A percentile compares a stretch with the other conserved stretches of the same genome.
These are phyloP conservation scores for Pelecanoides urinatrix DNA, from an alignment of 2,113 vertebrate species.

Conservation along the genomic window DNA sequence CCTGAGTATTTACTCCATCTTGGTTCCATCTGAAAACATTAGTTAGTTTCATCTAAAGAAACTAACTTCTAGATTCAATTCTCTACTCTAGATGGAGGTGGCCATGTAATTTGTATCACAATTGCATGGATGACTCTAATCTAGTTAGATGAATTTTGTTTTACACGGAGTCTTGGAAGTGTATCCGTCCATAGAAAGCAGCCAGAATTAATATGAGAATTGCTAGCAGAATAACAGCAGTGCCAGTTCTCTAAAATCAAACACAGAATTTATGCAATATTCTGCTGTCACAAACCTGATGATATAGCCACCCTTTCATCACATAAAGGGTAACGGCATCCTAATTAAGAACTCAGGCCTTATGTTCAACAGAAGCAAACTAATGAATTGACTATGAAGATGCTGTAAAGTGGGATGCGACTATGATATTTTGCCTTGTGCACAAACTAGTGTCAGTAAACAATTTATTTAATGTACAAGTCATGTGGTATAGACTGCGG, in stretches of 20 bases:
- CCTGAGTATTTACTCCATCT: neutral
- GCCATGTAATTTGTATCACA: neutral
- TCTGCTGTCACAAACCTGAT: slow-evolving; percentile 54
- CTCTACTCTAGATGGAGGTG: neutral
- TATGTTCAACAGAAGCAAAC: slow-evolving; percentile 56
- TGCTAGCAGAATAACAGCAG: slow-evolving; percentile 30
- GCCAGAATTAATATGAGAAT: slow-evolving; percentile 17
- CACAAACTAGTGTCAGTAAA: slow-evolving; percentile 34
- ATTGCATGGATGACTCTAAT: neutral
- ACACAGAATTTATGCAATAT: slow-evolving; percentile 44
- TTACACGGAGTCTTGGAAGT: neutral
- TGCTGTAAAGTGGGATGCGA: slow-evolving; percentile 32
- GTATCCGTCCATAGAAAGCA: neutral
- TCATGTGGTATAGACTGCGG: slow-evolving; percentile 1
- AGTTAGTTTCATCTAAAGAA: neutral
- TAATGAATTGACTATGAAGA: slow-evolving; percentile 57
- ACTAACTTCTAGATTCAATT: neutral
- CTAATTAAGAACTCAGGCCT: slow-evolving; percentile 59
- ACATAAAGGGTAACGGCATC: slow-evolving; percentile 42
- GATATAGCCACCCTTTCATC: slow-evolving; percentile 49
- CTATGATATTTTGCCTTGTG: slow-evolving; percentile 19
- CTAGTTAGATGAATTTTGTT: neutral
- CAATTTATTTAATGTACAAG: slow-evolving; percentile 44
- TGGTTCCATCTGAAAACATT: neutral
- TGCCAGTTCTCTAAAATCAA: slow-evolving; percentile 41